Evolutionary conservation across 2,797 vertebrate species (phyloP).

Genomic region (Tolypeutes matacus): DNA sequence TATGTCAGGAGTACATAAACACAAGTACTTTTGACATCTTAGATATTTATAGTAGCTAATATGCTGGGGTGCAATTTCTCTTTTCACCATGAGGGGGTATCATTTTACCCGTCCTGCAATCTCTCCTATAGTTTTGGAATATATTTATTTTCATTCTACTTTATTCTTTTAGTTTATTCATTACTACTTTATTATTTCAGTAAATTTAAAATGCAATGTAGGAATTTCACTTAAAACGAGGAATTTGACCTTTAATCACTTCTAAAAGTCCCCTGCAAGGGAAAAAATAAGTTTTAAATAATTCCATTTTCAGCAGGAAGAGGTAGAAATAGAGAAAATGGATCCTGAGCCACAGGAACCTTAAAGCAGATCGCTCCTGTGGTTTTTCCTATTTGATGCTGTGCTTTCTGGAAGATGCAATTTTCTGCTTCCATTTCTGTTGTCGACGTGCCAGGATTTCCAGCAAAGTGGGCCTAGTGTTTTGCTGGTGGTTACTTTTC

Average conservation of each 20-base stretch:
- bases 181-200: conserved; percentile 41
- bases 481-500: conserved; percentile 81
- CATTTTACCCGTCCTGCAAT: background rate
- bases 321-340: conserved; percentile 65
- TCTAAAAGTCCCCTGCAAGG: conserved; percentile 32
- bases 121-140: conserved; percentile 42
- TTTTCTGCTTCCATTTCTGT: conserved; percentile 83
- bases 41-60: background rate
- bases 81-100: background rate
- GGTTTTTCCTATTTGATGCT: conserved; percentile 63
- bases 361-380: conserved; percentile 28
- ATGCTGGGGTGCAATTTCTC: background rate
- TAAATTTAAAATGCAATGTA: conserved; percentile 55
- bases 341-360: conserved; percentile 67
- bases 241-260: conserved; percentile 63
- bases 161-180: conserved; percentile 33
- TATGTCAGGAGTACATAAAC: too few species aligned
- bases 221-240: conserved; percentile 66
- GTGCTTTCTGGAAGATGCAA: conserved; percentile 82
- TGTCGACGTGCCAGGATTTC: conserved; percentile 84
- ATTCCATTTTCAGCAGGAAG: conserved; percentile 69
- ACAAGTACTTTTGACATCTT: too few species aligned
- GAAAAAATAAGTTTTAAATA: conserved; percentile 59
- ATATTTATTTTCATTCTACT: conserved; percentile 40
- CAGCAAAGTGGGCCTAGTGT: conserved; percentile 75